Evolutionary conservation across 2,888 invertebrate genomes (phyloP).

Genomic region (Mythimna vitellina): DNA sequence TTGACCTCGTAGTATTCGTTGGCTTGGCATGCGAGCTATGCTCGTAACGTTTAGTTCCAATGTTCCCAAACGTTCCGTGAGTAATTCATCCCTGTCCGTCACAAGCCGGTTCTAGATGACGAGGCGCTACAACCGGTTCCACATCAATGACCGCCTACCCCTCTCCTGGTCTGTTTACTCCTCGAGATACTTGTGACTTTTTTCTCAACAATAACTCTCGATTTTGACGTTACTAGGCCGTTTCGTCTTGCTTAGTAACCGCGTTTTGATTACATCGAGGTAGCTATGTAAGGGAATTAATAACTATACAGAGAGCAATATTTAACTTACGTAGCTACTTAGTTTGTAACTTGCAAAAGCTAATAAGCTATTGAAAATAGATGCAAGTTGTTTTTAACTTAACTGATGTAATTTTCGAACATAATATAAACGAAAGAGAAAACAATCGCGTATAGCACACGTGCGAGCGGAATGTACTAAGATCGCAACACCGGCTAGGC

Average conservation of each 20-base stretch:
- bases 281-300: constrained; percentile 3
- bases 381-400: constrained; percentile 57
- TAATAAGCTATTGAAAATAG: constrained; percentile 41
- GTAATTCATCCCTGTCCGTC: constrained; percentile 87
- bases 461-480: constrained; percentile 85
- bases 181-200: constrained; percentile 75
- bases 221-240: constrained; percentile 79
- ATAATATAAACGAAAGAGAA: constrained; percentile 78
- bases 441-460: constrained; percentile 82
- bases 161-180: constrained; percentile 78
- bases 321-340: constrained; percentile 13
- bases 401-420: constrained; percentile 74
- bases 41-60: constrained; percentile 64
- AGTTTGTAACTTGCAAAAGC: constrained; percentile 20
- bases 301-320: constrained; percentile 10
- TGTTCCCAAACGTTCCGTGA: constrained; percentile 78
- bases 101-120: constrained; percentile 82
- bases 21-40: constrained; percentile 63
- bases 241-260: constrained; percentile 56
- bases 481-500: constrained; percentile 82
- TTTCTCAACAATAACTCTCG: constrained; percentile 80
- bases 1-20: constrained; percentile 31
- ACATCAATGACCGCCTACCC: constrained; percentile 88
- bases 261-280: constrained; percentile 25
- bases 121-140: constrained; percentile 83